A percentile compares a stretch with the other conserved stretches of the same genome.
These are phyloP conservation scores for Spinus olivaceus DNA, from an alignment of 2,797 vertebrate species.

Conservation along the genomic window DNA sequence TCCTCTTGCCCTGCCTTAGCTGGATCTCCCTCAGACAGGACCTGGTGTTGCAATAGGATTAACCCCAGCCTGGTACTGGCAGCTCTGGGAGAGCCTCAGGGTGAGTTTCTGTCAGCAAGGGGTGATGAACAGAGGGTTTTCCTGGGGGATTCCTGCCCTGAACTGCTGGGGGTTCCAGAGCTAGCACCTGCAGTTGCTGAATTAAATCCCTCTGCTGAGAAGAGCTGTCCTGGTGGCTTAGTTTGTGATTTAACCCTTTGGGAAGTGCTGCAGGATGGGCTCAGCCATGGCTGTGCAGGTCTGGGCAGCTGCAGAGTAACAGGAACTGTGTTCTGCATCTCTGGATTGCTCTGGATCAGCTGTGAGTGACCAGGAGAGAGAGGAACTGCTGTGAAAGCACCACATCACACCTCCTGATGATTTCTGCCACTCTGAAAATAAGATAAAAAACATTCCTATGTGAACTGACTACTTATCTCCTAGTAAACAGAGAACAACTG, in stretches of 20 bases:
- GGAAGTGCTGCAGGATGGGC: not conserved
- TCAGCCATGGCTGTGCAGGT: rapidly evolving
- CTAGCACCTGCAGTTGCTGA: not conserved
- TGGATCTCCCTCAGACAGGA: not conserved
- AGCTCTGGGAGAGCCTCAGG: not conserved
- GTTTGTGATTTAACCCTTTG: not conserved
- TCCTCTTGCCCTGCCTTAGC: not conserved
- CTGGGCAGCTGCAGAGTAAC: not conserved
- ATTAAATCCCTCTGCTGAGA: not conserved
- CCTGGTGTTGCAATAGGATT: not conserved
- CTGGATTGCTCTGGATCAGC: not conserved
- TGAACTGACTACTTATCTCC: not conserved
- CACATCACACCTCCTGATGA: not conserved
- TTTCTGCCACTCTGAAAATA: not conserved
- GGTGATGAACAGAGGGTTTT: not conserved
- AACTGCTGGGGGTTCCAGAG: not conserved
- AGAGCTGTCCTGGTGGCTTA: not conserved
- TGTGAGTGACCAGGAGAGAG: not conserved
- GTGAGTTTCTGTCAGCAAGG: not conserved
- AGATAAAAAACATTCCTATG: not conserved
- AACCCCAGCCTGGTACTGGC: not conserved
- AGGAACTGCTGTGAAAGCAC: not conserved
- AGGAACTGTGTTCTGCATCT: rapidly evolving
- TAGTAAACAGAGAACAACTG: not conserved
- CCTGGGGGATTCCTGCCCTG: not conserved